Evolutionary conservation across 2,888 invertebrate species (phyloP), one percentile per base, ranked within the genome.

Genomic region (Diloba caeruleocephala): DNA sequence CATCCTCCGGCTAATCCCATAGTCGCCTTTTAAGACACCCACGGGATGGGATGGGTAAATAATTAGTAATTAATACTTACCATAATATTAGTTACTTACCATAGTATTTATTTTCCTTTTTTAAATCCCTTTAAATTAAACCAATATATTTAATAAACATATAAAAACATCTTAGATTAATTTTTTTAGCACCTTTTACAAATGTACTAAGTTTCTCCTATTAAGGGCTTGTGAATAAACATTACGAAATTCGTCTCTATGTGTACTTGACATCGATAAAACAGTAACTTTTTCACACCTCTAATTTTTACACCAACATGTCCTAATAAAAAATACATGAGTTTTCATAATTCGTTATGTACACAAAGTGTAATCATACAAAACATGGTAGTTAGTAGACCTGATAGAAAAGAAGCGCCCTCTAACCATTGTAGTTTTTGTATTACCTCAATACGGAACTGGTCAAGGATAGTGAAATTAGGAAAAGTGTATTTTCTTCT

Each of bases 201-300:
- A 5, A 9, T 14, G 8, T 15, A 4, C 7, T 31, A 31, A 28
- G 12, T 32, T 14, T 19, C 19, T 19, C 19, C 33, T 26, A 28
- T 13, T 37, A 37, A 2, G 23, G 23, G 36, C 13, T 19, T 31
- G 7, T 0, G 9, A 51, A 21, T 29, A 26, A 33, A 21, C 14
- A 32, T 34, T 34, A 7, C 5, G 19, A 25, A 51, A 19, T 15
- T 14, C 3, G 8, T 13, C 7, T 7, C 26, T 26, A 12, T 32
- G n/a, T 21, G 25, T 32, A 28, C 39, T 54, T 41, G 55, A 54
- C 31, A 55, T 46, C 34, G 25, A 43, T 45, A 43, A 29, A 51
- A 46, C 31, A 12, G 21, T 19, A 21, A 39, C 21, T 10, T 33
- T 33, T 31, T 60, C 14, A 51, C 36, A 4, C n/a, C 13, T 28